Evolutionary conservation across 2,113 vertebrate species (phyloP), one percentile per base, ranked within the genome.

Genomic region (Psophia crepitans): DNA sequence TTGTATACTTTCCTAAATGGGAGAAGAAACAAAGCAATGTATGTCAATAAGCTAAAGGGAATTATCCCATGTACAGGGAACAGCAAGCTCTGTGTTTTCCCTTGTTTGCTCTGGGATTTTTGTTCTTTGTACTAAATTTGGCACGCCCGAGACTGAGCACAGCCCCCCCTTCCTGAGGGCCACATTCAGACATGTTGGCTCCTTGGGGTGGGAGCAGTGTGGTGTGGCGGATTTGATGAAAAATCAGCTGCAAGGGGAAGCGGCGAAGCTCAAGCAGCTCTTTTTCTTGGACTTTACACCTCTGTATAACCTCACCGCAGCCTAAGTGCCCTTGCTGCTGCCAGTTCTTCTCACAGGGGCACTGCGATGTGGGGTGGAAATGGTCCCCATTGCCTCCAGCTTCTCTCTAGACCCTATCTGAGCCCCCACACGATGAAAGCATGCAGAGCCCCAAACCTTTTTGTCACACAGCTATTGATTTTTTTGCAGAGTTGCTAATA

Each of bases 71-170:
- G 33, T 65, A 71, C 70, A 60, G 96, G 68, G 84, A 82, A 81
- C 79, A 93, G 66, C 63, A 84, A 94, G 56, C 82, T 89, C 91
- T 44, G 54, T 91, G 66, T 74, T 94, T 87, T 92, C 35, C 51
- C 70, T 70, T 78, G 63, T 85, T 91, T 92, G 89, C 6, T 14
- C 81, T 87, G 65, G 53, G 84, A 81, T 78, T 93, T 91, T 73
- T 30, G 3, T 49, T 76, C 18, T 96, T 92, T 83, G 44, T 65
- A 78, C 78, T 87, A 75, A 87, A 65, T 91, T 61, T 4, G 8
- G 43, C 3, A 0, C 0, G 20, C 33, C 6, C 28, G 80, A 89
- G 66, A 41, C 24, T 41, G 69, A 92, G 56, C 1, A 4, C 39
- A 51, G 28, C 28, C 20, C 39, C 51, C 5, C 3, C 35, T 37